Conservation (phyloP, 2,113 vertebrate genomes). For the Gymnobelideus leadbeateri region DNA sequence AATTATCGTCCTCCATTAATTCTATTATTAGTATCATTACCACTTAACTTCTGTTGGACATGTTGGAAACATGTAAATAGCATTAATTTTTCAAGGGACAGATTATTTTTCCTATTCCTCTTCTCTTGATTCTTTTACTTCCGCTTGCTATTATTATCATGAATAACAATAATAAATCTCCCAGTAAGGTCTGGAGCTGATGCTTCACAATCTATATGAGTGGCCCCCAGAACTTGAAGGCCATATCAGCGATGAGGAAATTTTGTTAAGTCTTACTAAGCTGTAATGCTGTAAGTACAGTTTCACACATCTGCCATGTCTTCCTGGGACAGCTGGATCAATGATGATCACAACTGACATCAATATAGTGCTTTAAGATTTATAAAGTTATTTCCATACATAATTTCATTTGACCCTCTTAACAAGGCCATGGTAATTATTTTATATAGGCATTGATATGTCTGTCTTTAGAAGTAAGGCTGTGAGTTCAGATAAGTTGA, state of each 20-base stretch:
- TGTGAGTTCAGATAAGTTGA: background rate
- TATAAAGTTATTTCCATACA: background rate
- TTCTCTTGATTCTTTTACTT: background rate
- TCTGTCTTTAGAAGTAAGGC: background rate
- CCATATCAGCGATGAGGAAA: background rate
- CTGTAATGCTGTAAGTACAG: background rate
- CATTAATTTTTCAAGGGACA: background rate
- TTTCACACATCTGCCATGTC: background rate
- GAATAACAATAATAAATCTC: background rate
- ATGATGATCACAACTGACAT: background rate
- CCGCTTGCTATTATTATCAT: background rate
- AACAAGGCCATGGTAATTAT: background rate
- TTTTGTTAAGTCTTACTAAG: background rate
- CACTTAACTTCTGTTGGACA: background rate
- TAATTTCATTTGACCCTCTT: background rate
- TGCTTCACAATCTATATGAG: background rate
- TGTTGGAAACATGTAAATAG: background rate
- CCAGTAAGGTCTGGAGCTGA: background rate
- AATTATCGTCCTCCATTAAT: background rate
- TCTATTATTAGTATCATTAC: background rate
- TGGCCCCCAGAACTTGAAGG: background rate
- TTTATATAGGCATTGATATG: background rate
- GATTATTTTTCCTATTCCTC: background rate
- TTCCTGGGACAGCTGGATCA: background rate
- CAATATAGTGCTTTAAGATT: background rate